These are phyloP conservation scores for Hoplostethus atlanticus DNA, from an alignment of 2,797 vertebrate genomes.

Conservation along the genomic window DNA sequence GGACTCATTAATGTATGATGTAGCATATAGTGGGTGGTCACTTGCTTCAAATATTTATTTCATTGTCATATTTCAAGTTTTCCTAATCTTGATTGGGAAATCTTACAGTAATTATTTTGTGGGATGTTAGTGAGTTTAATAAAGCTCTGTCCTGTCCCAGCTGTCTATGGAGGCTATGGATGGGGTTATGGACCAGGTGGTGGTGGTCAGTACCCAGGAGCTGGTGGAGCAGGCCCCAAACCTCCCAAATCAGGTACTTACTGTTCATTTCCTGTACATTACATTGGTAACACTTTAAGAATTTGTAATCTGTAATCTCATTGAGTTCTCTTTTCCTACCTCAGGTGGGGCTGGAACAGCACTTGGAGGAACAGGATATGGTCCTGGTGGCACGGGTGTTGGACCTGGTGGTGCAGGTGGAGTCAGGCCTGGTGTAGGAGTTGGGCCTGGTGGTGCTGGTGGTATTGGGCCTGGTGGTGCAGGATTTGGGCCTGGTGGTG, in stretches of 20 bases:
- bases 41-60: not conserved
- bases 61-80: too few relatives aligned
- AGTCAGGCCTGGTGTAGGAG: slow-evolving; percentile 21
- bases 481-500: slow-evolving; percentile 43
- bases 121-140: slow-evolving; percentile 13
- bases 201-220: slow-evolving; percentile 63
- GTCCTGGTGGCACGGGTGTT: slow-evolving; percentile 27
- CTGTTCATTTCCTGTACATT: not conserved
- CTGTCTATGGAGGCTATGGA: slow-evolving; percentile 54
- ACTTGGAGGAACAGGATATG: slow-evolving; percentile 58
- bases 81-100: too few relatives aligned
- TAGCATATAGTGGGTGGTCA: slow-evolving; percentile 18
- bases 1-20: slow-evolving; percentile 64
- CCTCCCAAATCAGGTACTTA: slow-evolving; percentile 80
- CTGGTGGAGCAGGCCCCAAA: slow-evolving; percentile 68
- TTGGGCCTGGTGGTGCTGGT: slow-evolving; percentile 48
- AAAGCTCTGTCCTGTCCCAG: slow-evolving; percentile 46
- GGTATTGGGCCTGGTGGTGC: slow-evolving; percentile 41
- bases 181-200: slow-evolving; percentile 67
- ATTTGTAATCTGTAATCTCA: not conserved
- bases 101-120: slow-evolving; percentile 1
- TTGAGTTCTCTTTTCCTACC: slow-evolving; percentile 13
- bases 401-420: slow-evolving; percentile 30
- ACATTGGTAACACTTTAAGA: too few relatives aligned
- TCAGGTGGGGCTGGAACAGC: slow-evolving; percentile 59